These are phyloP conservation scores for Sciurus vulgaris DNA, from an alignment of 2,797 vertebrate species.

Conservation along the genomic window DNA sequence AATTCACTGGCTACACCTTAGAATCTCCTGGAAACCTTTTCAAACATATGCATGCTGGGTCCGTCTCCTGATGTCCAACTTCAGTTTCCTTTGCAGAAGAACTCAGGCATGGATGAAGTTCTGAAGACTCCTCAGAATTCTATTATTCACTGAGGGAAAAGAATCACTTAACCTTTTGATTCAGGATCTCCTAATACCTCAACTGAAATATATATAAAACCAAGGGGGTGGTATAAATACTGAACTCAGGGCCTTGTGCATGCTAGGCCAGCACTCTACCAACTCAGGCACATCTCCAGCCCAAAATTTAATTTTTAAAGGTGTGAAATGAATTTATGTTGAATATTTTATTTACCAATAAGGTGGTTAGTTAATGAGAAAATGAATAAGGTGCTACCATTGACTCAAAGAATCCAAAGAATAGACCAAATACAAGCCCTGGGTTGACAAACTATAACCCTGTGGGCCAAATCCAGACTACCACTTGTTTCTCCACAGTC, in stretches of 20 bases:
- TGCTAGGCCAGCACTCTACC: neutral
- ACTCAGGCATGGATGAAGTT: neutral
- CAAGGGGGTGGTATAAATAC: too few species aligned
- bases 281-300: neutral
- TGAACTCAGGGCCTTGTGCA: neutral
- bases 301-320: neutral
- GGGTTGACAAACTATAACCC: neutral
- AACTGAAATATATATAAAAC: neutral
- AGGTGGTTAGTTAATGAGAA: neutral
- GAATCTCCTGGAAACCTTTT: neutral
- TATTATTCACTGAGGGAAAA: neutral
- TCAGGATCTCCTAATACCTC: conserved; percentile 4
- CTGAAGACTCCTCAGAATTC: neutral
- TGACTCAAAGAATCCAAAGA: conserved; percentile 15
- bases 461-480: neutral
- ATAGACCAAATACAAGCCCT: conserved; percentile 32
- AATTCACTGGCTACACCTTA: neutral
- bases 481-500: neutral
- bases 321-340: neutral
- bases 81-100: neutral
- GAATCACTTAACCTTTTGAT: neutral
- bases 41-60: too few species aligned
- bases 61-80: neutral
- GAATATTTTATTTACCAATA: neutral
- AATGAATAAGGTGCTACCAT: neutral